phyloP scores from a whole-genome alignment of 2,113 vertebrate species.

The Arizona elegans region DNA sequence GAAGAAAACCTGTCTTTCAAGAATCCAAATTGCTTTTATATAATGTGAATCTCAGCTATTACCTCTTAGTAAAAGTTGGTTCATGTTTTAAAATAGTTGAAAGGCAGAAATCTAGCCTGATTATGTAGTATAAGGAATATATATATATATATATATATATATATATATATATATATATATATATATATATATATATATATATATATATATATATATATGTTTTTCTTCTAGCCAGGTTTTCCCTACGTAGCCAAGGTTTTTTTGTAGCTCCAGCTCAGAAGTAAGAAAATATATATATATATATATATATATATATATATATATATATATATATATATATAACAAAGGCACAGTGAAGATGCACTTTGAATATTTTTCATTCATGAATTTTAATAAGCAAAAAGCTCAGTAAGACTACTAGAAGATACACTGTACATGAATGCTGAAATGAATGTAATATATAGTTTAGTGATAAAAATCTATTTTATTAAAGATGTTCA shows the following conservation, averaged over 20 bases:
- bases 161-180: too few relatives aligned
- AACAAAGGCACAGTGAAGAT: background rate
- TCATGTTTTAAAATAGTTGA: background rate
- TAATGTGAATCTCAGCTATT: background rate
- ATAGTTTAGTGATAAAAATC: background rate
- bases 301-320: background rate
- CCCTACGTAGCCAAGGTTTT: too few relatives aligned
- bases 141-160: too few relatives aligned
- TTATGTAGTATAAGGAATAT: background rate
- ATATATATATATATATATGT: too few relatives aligned
- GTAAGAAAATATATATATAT: too few relatives aligned
- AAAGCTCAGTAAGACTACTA: background rate
- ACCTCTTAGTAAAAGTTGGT: background rate
- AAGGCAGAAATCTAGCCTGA: background rate
- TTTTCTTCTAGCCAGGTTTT: too few relatives aligned
- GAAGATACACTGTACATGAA: background rate
- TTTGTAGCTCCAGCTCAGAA: too few relatives aligned
- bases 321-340: background rate
- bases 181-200: too few relatives aligned
- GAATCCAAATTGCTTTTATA: background rate
- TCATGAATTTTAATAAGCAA: conserved; percentile 20
- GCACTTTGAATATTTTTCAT: background rate
- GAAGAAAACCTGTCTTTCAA: background rate
- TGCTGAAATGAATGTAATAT: background rate
- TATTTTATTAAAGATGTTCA: conserved; percentile 16